Percentiles rank a stretch among this genome's conserved stretches.
Evolutionary conservation across 2,888 invertebrate species (phyloP).

Genomic region (Lasioglossum lativentre): DNA sequence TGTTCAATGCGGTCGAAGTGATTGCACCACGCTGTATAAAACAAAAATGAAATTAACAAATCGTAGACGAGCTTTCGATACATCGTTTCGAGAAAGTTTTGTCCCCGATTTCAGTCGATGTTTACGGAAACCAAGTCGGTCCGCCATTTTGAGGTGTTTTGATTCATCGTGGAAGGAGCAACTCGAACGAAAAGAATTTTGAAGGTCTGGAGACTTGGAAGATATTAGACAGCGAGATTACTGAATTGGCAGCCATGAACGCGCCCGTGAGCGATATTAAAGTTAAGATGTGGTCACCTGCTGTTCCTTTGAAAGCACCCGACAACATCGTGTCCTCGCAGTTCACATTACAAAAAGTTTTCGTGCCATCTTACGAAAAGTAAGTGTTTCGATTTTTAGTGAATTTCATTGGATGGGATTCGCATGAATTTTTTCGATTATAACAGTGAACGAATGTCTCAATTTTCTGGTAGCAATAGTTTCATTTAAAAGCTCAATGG

Average conservation of each 20-base stretch:
- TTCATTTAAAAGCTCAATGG: not conserved
- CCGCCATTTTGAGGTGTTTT: not conserved
- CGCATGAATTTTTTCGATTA: not conserved
- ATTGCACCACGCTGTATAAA: not conserved
- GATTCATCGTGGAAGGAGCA: not conserved
- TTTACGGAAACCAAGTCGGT: not conserved
- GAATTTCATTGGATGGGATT: too few species aligned
- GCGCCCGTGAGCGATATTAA: conserved; percentile 6
- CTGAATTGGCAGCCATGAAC: conserved; percentile 19
- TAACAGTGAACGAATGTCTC: not conserved
- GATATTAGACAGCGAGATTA: not conserved
- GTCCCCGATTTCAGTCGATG: not conserved
- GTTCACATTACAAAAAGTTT: conserved; percentile 64
- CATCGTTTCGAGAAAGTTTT: conserved; percentile 7
- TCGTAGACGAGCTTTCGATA: not conserved
- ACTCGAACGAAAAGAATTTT: not conserved
- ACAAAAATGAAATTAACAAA: not conserved
- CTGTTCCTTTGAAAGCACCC: conserved; percentile 60
- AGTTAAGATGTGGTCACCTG: conserved; percentile 70
- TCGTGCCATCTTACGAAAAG: conserved; percentile 76
- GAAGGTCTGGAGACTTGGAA: not conserved
- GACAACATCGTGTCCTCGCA: conserved; percentile 76
- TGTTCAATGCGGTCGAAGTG: too few species aligned
- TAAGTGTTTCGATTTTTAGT: conserved; percentile 16
- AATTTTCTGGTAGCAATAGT: not conserved